A percentile compares a stretch with the other conserved stretches of the same genome.
Conservation (phyloP, 2,797 vertebrate species). For the Enteromius radiatus region DNA sequence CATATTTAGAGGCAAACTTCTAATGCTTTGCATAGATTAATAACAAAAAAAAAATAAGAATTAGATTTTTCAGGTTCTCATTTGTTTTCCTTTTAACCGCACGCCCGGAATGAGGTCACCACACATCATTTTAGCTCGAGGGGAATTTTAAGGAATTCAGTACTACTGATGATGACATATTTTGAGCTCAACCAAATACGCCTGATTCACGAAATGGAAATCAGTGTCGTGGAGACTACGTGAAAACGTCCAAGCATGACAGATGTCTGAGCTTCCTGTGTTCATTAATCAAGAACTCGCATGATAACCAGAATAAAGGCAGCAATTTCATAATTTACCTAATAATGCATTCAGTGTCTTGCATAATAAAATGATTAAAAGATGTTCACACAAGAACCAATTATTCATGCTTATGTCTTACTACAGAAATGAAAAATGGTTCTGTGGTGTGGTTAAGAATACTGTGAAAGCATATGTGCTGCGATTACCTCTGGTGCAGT, state of each 20-base stretch:
- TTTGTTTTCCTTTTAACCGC: constrained; percentile 62
- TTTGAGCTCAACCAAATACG: constrained; percentile 10
- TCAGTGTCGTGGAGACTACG: neutral
- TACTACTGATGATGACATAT: constrained; percentile 37
- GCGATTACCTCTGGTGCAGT: neutral
- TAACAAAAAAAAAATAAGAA: constrained; percentile 65
- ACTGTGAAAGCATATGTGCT: neutral
- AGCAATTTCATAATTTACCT: constrained; percentile 35
- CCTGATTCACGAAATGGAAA: constrained; percentile 32
- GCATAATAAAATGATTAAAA: constrained; percentile 31
- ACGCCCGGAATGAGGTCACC: constrained; percentile 64
- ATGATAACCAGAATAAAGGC: constrained; percentile 42
- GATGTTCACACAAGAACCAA: constrained; percentile 1
- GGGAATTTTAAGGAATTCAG: constrained; percentile 28
- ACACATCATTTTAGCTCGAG: constrained; percentile 17
- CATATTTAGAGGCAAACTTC: constrained; percentile 50
- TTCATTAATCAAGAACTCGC: constrained; percentile 35
- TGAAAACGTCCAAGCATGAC: constrained; percentile 27
- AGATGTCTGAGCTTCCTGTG: constrained; percentile 29
- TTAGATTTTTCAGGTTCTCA: constrained; percentile 58
- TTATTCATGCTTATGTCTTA: constrained; percentile 13
- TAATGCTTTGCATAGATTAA: constrained; percentile 63
- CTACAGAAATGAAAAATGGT: constrained; percentile 20
- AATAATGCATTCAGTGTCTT: constrained; percentile 48
- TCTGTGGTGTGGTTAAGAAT: constrained; percentile 6